Conservation (phyloP, 1,140 invertebrate species). For the Heliothis subflexa region DNA sequence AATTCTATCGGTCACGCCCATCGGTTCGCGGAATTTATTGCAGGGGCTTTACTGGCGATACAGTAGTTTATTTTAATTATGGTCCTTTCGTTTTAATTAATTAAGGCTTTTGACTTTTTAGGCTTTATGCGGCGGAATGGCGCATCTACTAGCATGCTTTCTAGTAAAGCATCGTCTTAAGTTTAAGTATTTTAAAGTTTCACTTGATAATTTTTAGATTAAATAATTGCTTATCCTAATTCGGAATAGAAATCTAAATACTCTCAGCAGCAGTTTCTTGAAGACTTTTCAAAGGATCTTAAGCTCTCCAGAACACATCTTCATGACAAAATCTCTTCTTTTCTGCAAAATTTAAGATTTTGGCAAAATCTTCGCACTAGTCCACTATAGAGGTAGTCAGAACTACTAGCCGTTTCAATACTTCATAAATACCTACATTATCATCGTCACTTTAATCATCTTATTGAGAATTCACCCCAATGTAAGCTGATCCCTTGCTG, state of each 20-base stretch:
- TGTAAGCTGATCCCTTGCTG: not conserved
- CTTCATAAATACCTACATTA: not conserved
- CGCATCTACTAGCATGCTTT: not conserved
- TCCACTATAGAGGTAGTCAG: not conserved
- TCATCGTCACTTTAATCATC: not conserved
- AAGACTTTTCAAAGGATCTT: not conserved
- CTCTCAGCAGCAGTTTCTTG: not conserved
- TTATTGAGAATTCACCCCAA: not conserved
- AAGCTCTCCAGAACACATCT: not conserved
- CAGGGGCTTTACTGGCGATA: slow-evolving; percentile 59
- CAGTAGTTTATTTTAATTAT: slow-evolving; percentile 77
- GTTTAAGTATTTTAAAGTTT: not conserved
- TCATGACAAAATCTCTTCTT: not conserved
- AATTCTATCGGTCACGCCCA: slow-evolving; percentile 79
- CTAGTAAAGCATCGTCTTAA: not conserved
- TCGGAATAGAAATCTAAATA: not conserved
- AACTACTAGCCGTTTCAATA: not conserved
- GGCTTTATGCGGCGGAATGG: not conserved
- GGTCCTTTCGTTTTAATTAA: slow-evolving; percentile 55
- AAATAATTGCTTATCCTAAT: no score
- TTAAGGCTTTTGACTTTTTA: slow-evolving; percentile 50
- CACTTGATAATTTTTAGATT: no score
- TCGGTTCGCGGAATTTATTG: slow-evolving; percentile 71
- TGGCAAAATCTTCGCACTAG: not conserved
- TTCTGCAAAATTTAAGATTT: not conserved